Evolutionary conservation across 1,140 invertebrate species (phyloP), one percentile per base, ranked within the genome.

Genomic region (Mizuhopecten yessoensis): DNA sequence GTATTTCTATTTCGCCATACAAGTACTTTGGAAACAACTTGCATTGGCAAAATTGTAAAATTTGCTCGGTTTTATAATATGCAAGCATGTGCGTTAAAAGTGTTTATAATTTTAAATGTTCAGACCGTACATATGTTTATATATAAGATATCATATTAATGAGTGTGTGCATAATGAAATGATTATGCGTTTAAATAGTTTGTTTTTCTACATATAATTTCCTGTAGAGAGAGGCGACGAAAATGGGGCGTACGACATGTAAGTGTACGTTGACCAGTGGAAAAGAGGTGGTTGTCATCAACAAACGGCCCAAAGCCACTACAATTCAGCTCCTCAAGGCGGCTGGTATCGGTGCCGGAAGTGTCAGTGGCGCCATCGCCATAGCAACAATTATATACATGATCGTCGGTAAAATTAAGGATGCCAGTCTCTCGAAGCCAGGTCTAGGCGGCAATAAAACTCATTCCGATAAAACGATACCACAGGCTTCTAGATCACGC

Each of bases 341-440:
- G 29, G 87, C 92, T 13, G 90, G 92, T 10, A 92, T 92, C 23
- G 90, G 92, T 0, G 92, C 92, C 33, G 90, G 92, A 33, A 92
- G 92, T 91, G 88, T 91, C 34, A n/a, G 86, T 0, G 88, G 90
- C 36, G 88, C 92, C 23, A 90, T 92, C 20, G 36, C 86, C 29
- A 91, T 92, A 42, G 92, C 92, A 57, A 42, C 34, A 15, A n/a
- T 92, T 0, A 91, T 92, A n/a, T 92, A 92, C 36, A 88, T 86
- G 23, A 34, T 92, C n/a, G 90, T 90, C 23, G 75, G 87, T 39
- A 92, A 92, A 90, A 23, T 90, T 3, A 34, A 39, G 11, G 39
- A 87, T 17, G 9, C 57, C 5, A 75, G 29, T 0, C 1, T 3
- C 23, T n/a, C 57, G 5, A 75, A 75, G 1, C 57, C 57, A 1